phyloP scores from a whole-genome alignment of 1,140 invertebrate species.

The Rhagoletis pomonella region DNA sequence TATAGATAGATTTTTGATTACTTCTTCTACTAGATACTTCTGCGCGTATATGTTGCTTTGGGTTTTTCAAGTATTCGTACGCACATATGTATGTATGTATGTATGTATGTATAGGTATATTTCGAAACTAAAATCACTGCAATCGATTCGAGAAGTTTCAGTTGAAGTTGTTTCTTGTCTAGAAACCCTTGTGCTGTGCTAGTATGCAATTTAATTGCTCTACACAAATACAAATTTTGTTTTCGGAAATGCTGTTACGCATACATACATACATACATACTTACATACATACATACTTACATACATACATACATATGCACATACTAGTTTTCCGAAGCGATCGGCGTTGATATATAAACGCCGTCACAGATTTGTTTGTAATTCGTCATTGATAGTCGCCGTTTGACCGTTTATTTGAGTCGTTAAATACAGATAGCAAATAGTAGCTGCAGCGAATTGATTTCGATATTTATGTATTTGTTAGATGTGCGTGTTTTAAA shows the following conservation, averaged over 20 bases:
- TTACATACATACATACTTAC: background rate
- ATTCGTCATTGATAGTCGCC: slow-evolving; percentile 37
- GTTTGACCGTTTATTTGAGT: background rate
- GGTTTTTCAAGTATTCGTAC: background rate
- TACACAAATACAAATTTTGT: background rate
- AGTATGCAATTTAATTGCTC: background rate
- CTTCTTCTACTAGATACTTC: background rate
- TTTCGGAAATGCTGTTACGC: background rate
- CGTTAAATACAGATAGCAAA: background rate
- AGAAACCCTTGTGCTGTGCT: slow-evolving; percentile 10
- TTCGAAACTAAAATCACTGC: background rate
- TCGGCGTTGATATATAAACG: slow-evolving; percentile 1
- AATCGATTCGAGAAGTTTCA: slow-evolving; percentile 42
- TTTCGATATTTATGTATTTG: background rate
- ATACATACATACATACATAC: background rate
- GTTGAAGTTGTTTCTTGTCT: slow-evolving; percentile 26
- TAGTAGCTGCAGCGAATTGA: background rate
- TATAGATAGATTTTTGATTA: background rate
- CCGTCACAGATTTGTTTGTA: background rate
- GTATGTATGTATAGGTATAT: background rate
- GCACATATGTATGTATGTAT: background rate
- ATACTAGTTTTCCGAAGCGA: background rate
- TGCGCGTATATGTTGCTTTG: background rate
- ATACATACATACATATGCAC: background rate
- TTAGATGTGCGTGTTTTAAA: background rate